These are phyloP conservation scores for Busseola fusca DNA, from an alignment of 2,888 invertebrate genomes.

Conservation along the genomic window DNA sequence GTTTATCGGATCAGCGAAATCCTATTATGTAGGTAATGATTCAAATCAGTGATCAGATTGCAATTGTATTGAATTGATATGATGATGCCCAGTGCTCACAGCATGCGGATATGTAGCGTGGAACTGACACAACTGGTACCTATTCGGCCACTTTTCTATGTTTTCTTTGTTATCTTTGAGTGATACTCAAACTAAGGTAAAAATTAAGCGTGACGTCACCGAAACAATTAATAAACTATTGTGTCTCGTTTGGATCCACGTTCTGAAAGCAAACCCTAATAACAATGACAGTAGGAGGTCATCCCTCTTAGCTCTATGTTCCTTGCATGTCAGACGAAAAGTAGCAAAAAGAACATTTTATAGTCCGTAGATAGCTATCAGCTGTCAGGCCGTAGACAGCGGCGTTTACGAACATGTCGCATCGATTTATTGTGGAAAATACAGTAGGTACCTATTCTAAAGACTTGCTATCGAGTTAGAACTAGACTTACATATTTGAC, in stretches of 20 bases:
- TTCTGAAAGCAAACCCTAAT: background rate
- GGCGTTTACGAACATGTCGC: slow-evolving; percentile 27
- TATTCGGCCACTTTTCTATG: background rate
- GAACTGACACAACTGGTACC: background rate
- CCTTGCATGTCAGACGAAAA: slow-evolving; percentile 60
- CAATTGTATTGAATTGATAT: no score
- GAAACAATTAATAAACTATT: background rate
- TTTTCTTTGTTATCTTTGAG: background rate
- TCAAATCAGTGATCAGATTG: background rate
- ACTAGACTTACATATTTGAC: no score
- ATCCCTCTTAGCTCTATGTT: slow-evolving; percentile 35
- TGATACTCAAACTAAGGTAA: background rate
- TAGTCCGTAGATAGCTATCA: slow-evolving; percentile 51
- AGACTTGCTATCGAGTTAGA: background rate
- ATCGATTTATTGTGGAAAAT: slow-evolving; percentile 38
- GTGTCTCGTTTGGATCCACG: background rate
- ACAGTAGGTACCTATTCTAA: slow-evolving; percentile 3
- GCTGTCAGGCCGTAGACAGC: slow-evolving; percentile 31
- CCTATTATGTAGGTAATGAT: background rate
- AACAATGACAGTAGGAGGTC: background rate
- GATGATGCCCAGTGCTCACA: background rate
- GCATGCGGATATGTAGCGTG: background rate
- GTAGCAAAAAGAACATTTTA: slow-evolving; percentile 57
- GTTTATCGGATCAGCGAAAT: background rate
- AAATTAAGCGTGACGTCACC: background rate